phyloP scores from a whole-genome alignment of 2,888 invertebrate genomes.

The Incurvaria masculella region DNA sequence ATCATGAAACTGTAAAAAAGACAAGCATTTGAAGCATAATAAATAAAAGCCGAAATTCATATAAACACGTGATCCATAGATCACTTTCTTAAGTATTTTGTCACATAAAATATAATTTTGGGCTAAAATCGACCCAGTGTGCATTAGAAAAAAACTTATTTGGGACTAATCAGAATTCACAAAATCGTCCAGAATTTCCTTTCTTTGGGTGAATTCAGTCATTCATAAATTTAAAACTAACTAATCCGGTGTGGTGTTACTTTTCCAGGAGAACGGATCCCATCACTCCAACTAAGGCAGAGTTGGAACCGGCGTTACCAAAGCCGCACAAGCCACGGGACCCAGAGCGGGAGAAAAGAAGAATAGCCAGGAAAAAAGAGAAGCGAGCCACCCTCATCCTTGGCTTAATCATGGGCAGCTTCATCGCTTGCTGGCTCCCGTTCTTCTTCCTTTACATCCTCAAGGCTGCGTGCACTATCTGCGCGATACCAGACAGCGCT shows the following conservation, averaged over 20 bases:
- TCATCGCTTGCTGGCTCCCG: slow-evolving; percentile 97
- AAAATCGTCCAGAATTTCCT: too few species aligned
- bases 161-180: too few species aligned
- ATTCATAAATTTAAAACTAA: slow-evolving; percentile 69
- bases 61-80: too few species aligned
- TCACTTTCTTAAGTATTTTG: too few species aligned
- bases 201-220: too few species aligned
- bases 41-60: too few species aligned
- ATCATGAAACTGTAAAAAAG: too few species aligned
- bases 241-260: slow-evolving; percentile 67
- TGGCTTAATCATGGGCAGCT: slow-evolving; percentile 97
- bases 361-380: slow-evolving; percentile 93
- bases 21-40: too few species aligned
- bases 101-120: too few species aligned
- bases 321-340: slow-evolving; percentile 80
- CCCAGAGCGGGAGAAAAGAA: slow-evolving; percentile 89
- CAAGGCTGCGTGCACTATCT: slow-evolving; percentile 72
- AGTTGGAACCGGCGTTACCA: slow-evolving; percentile 64
- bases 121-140: too few species aligned
- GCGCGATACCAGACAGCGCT: slow-evolving; percentile 76
- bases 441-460: slow-evolving; percentile 94
- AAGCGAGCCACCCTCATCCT: slow-evolving; percentile 94
- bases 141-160: too few species aligned
- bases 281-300: slow-evolving; percentile 54
- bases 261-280: slow-evolving; percentile 41